phyloP scores from a whole-genome alignment of 2,888 invertebrate species.

The Pristionchus entomophagus region DNA sequence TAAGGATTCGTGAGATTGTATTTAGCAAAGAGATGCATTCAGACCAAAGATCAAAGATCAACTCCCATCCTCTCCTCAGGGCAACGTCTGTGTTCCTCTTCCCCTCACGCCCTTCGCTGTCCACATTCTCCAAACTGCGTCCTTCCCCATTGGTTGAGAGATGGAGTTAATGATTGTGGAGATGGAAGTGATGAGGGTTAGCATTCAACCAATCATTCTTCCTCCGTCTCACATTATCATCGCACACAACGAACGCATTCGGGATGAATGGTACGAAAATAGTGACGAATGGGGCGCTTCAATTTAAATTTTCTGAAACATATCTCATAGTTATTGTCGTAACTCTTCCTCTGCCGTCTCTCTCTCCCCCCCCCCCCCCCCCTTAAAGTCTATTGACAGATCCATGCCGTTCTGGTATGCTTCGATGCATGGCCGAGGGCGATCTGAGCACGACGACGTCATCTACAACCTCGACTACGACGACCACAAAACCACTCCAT shows the following conservation, averaged over 20 bases:
- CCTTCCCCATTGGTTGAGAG: slow-evolving; percentile 66
- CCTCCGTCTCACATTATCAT: neutral
- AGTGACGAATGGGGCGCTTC: too few species aligned
- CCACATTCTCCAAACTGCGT: slow-evolving; percentile 63
- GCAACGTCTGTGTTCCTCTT: slow-evolving; percentile 8
- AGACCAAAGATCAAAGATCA: neutral
- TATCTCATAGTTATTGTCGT: too few species aligned
- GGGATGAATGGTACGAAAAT: neutral
- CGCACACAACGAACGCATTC: neutral
- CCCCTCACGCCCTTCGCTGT: slow-evolving; percentile 35
- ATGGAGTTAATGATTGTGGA: slow-evolving; percentile 71
- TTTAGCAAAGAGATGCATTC: too few species aligned
- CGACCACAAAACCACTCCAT: neutral
- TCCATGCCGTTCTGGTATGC: slow-evolving; percentile 36
- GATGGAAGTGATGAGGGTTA: slow-evolving; percentile 69
- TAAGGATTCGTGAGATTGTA: too few species aligned
- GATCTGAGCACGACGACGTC: slow-evolving; percentile 34
- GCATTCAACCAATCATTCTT: neutral
- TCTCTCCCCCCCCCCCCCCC: too few species aligned
- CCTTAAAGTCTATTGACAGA: slow-evolving; percentile 9
- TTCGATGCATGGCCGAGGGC: neutral
- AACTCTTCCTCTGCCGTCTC: too few species aligned
- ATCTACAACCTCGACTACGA: neutral
- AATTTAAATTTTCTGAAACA: too few species aligned
- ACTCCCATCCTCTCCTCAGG: neutral